These are phyloP conservation scores for Anarsia innoxiella DNA, from an alignment of 2,888 invertebrate genomes.

Conservation along the genomic window DNA sequence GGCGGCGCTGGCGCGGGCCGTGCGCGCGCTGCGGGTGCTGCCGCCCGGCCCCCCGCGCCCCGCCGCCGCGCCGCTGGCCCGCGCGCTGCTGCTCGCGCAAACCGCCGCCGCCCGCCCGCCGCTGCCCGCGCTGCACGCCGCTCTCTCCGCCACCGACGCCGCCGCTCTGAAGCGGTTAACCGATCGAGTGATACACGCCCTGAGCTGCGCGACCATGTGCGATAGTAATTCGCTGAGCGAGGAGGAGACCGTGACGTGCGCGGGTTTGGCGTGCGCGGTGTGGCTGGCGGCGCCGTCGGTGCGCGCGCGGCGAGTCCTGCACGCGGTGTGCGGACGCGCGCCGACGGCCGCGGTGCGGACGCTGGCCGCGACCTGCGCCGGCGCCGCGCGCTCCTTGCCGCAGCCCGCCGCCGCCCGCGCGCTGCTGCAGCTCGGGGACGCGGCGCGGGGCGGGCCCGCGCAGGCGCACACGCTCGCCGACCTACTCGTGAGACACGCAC, in stretches of 20 bases:
- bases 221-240: background rate
- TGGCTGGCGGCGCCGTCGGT: background rate
- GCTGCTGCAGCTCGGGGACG: background rate
- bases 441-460: background rate
- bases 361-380: background rate
- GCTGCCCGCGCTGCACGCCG: background rate
- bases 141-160: background rate
- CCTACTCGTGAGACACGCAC: background rate
- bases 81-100: slow-evolving; percentile 7
- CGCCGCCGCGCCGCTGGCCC: slow-evolving; percentile 11
- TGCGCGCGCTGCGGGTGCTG: slow-evolving; percentile 21
- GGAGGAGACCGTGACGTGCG: background rate
- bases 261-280: slow-evolving; percentile 16
- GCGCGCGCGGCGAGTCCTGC: background rate
- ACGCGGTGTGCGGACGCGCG: no score
- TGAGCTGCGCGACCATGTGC: background rate
- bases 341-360: background rate
- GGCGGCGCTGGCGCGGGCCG: slow-evolving; percentile 28
- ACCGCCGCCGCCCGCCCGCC: slow-evolving; percentile 5
- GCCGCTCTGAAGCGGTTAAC: background rate
- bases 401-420: background rate
- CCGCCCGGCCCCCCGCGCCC: slow-evolving; percentile 5
- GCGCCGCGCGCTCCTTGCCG: background rate
- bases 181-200: background rate
- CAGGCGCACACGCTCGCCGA: background rate